A percentile compares a stretch with the other conserved stretches of the same genome.
Conservation (phyloP, 1,140 invertebrate species). For the Drosophila mojavensis region DNA sequence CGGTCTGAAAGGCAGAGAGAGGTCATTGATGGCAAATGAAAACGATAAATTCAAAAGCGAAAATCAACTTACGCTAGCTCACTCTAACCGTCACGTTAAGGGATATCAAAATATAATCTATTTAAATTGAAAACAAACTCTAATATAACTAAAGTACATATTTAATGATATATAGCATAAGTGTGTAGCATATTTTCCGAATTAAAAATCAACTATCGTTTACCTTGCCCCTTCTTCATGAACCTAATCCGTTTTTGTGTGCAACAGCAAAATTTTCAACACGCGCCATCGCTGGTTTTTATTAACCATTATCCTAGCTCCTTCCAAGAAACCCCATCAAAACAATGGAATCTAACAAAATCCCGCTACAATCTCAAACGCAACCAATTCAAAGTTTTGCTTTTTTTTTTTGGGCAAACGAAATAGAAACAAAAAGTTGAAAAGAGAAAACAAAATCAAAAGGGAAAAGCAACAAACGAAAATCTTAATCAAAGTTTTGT, state of each 20-base stretch:
- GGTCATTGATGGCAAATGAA: too few relatives aligned
- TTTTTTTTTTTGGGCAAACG: not conserved
- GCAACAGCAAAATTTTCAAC: not conserved
- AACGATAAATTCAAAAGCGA: too few relatives aligned
- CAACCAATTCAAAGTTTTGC: slow-evolving; percentile 50
- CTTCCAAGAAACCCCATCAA: not conserved
- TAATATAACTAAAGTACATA: too few relatives aligned
- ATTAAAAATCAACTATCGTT: too few relatives aligned
- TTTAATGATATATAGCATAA: too few relatives aligned
- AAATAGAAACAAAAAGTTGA: slow-evolving; percentile 21
- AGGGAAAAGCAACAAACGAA: slow-evolving; percentile 68
- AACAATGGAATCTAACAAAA: slow-evolving; percentile 36
- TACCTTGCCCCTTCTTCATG: not conserved
- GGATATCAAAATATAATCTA: too few relatives aligned
- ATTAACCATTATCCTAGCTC: slow-evolving; percentile 26
- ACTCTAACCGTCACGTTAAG: too few relatives aligned
- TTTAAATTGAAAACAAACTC: too few relatives aligned
- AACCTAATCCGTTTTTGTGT: not conserved
- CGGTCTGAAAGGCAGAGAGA: too few relatives aligned
- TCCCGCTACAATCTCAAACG: slow-evolving; percentile 29
- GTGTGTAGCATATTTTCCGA: too few relatives aligned
- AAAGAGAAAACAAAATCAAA: slow-evolving; percentile 18
- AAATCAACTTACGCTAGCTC: too few relatives aligned
- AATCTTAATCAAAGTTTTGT: slow-evolving; percentile 81
- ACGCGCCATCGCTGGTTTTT: slow-evolving; percentile 10